Evolutionary conservation across 2,797 vertebrate genomes (phyloP).

Genomic region (Dromococcyx pavoninus): DNA sequence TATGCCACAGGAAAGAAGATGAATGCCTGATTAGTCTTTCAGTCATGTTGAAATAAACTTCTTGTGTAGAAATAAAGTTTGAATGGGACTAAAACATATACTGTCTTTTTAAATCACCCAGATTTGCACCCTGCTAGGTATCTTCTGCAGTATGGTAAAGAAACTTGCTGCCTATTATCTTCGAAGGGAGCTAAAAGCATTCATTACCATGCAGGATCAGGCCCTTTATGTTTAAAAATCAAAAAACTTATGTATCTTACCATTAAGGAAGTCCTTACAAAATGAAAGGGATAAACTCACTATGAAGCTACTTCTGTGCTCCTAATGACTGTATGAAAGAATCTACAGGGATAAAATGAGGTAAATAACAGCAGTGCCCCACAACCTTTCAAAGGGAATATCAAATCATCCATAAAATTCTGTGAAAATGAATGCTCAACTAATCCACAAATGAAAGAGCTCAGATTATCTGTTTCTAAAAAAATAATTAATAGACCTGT

Average conservation of each 20-base stretch:
- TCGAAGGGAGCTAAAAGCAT: not conserved
- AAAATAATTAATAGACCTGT: not conserved
- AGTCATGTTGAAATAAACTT: not conserved
- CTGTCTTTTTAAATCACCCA: not conserved
- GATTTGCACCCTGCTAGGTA: not conserved
- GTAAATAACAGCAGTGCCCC: conserved; percentile 9
- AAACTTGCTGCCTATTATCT: not conserved
- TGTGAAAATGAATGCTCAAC: conserved; percentile 27
- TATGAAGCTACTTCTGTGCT: conserved; percentile 19
- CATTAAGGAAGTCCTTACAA: conserved; percentile 9
- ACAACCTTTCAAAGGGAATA: conserved; percentile 31
- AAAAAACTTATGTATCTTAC: not conserved
- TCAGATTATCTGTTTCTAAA: conserved; percentile 4
- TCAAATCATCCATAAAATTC: not conserved
- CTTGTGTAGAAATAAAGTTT: not conserved
- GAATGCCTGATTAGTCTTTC: not conserved
- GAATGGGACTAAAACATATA: not conserved
- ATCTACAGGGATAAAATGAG: conserved; percentile 30
- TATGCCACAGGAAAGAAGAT: not conserved
- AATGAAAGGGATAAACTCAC: conserved; percentile 23
- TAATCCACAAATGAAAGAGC: conserved; percentile 44
- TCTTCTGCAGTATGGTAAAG: not conserved
- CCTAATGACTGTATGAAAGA: conserved; percentile 7
- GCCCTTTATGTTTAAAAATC: conserved; percentile 5
- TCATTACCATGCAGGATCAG: conserved; percentile 19